Percentiles rank a stretch among this genome's conserved stretches.
Conservation (phyloP, 2,113 vertebrate species). For the Sinocyclocheilus grahami region DNA sequence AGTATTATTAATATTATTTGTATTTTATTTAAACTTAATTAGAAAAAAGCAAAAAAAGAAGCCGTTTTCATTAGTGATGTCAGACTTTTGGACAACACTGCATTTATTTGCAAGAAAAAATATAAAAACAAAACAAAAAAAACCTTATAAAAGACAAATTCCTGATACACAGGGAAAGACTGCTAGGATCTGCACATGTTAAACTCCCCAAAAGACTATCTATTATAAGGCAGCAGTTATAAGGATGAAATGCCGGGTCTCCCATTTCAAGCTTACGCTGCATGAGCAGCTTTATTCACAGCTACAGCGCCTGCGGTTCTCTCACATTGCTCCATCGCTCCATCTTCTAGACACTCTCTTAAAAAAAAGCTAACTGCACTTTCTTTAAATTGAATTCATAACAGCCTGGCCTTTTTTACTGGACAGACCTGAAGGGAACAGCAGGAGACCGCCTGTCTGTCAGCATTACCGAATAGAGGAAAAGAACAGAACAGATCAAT, state of each 20-base stretch:
- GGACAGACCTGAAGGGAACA: background rate
- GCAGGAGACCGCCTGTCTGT: background rate
- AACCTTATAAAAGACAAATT: conserved; percentile 16
- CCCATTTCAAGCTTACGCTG: conserved; percentile 36
- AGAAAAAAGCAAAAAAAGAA: background rate
- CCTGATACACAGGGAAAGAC: conserved; percentile 12
- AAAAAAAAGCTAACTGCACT: background rate
- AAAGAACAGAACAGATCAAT: background rate
- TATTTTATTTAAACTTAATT: background rate
- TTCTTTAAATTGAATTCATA: conserved; percentile 25
- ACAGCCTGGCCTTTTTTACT: conserved; percentile 21
- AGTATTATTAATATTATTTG: background rate
- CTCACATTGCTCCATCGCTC: conserved; percentile 15
- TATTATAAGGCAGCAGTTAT: background rate
- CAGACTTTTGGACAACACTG: background rate
- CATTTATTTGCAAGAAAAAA: background rate
- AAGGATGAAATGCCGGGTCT: conserved; percentile 32
- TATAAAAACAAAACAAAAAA: background rate
- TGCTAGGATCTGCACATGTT: conserved; percentile 22
- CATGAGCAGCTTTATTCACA: conserved; percentile 47
- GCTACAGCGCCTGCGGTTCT: conserved; percentile 42
- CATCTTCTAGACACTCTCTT: background rate
- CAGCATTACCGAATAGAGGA: background rate
- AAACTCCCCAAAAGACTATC: conserved; percentile 24
- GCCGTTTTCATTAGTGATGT: conserved; percentile 31